Percentiles rank a stretch among this genome's conserved stretches.
Conservation (phyloP, 2,797 vertebrate genomes). For the Eulemur coronatus region DNA sequence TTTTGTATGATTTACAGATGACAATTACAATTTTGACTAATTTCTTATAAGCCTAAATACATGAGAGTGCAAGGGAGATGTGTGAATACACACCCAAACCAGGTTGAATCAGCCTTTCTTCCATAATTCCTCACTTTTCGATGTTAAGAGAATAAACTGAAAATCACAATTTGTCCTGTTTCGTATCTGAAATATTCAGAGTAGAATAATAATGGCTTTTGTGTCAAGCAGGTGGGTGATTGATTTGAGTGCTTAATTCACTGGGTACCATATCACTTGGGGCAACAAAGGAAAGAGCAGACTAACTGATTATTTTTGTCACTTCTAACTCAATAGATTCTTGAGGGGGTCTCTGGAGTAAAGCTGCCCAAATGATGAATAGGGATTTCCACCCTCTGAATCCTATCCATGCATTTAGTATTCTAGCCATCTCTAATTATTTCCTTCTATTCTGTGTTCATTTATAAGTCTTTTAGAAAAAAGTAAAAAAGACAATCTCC, state of each 20-base stretch:
- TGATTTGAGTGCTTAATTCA: constrained; percentile 60
- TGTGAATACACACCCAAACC: neutral
- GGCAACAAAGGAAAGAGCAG: constrained; percentile 33
- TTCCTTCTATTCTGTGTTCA: constrained; percentile 23
- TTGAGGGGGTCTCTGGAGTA: constrained; percentile 26
- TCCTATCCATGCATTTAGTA: neutral
- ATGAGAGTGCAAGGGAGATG: neutral
- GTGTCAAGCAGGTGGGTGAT: constrained; percentile 43
- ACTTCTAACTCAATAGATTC: constrained; percentile 51
- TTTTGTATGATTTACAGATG: neutral
- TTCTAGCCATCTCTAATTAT: constrained; percentile 42
- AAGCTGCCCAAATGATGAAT: constrained; percentile 10
- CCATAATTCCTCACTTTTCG: neutral
- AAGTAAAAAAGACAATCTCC: neutral
- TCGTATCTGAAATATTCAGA: neutral
- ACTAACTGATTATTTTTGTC: constrained; percentile 56
- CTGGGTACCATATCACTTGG: constrained; percentile 5
- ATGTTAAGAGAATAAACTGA: neutral
- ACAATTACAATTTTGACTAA: neutral
- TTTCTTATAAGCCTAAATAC: neutral
- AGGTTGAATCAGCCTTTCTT: neutral
- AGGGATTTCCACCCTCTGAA: neutral
- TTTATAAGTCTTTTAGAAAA: constrained; percentile 29
- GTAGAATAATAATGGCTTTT: neutral
- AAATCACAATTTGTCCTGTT: neutral